Percentiles rank a stretch among this genome's conserved stretches.
These are phyloP conservation scores for Corythornis madagascariensis DNA, from an alignment of 2,113 vertebrate genomes.

Conservation along the genomic window DNA sequence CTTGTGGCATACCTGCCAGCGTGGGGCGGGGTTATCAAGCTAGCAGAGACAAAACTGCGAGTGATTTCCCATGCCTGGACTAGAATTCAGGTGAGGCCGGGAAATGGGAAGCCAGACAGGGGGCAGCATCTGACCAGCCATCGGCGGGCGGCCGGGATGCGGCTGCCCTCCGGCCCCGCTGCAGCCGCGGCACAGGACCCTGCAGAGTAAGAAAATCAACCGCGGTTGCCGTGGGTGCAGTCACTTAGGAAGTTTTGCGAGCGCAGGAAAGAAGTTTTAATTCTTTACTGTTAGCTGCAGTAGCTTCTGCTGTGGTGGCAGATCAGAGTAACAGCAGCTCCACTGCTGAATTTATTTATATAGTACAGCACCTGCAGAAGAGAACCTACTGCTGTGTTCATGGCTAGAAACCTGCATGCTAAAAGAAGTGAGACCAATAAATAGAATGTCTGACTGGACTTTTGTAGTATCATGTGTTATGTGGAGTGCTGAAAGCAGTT, in stretches of 20 bases:
- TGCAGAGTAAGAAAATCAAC: no score
- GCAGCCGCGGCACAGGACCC: rapidly evolving
- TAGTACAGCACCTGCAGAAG: not conserved
- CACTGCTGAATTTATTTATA: not conserved
- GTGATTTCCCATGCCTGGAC: not conserved
- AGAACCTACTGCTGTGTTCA: not conserved
- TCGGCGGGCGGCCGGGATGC: not conserved
- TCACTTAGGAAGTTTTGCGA: not conserved
- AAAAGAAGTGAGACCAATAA: not conserved
- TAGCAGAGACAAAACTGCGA: not conserved
- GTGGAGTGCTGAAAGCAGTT: not conserved
- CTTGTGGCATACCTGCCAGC: not conserved
- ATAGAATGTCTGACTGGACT: not conserved
- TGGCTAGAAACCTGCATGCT: not conserved
- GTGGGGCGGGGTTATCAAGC: no score
- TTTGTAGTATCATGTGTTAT: not conserved
- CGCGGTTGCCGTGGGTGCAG: not conserved
- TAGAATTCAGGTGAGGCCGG: not conserved
- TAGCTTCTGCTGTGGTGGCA: rapidly evolving
- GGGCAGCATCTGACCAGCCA: slow-evolving; percentile 5
- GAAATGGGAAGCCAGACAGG: not conserved
- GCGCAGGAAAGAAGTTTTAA: not conserved
- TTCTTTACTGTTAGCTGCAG: not conserved
- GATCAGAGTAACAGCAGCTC: not conserved
- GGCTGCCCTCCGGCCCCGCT: rapidly evolving